A percentile compares a stretch with the other conserved stretches of the same genome.
phyloP scores from a whole-genome alignment of 2,113 vertebrate genomes.

The Leiothrix lutea region DNA sequence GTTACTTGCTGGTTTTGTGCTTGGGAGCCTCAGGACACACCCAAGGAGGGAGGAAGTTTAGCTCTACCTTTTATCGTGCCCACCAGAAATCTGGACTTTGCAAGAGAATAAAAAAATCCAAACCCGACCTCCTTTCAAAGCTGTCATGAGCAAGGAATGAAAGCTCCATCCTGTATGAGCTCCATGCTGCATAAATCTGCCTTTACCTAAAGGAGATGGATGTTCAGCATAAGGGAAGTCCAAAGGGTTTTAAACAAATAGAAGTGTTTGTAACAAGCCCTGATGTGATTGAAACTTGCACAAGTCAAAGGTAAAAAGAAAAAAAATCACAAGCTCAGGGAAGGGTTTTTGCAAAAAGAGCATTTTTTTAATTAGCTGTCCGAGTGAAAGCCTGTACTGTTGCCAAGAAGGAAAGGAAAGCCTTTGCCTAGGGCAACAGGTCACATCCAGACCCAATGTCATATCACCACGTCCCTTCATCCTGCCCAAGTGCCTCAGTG shows the following conservation, averaged over 20 bases:
- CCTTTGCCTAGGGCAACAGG: background rate
- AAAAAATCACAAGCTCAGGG: background rate
- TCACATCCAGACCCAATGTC: background rate
- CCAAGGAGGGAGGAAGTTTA: background rate
- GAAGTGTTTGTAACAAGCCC: background rate
- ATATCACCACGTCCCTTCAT: background rate
- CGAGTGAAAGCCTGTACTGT: background rate
- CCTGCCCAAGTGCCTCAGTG: background rate
- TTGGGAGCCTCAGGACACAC: background rate
- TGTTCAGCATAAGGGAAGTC: fast-evolving
- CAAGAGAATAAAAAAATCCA: background rate
- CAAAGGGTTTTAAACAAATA: background rate
- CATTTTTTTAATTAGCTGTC: background rate
- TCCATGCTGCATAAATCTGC: background rate
- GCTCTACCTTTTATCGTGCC: background rate
- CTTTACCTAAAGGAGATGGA: background rate
- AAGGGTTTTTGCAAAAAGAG: background rate
- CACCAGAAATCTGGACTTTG: background rate
- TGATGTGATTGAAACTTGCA: background rate
- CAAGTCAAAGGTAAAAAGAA: background rate
- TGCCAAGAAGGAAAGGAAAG: background rate
- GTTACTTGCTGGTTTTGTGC: background rate
- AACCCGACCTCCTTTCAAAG: background rate
- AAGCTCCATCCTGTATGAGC: background rate
- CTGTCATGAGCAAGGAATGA: background rate